Percentiles rank a stretch among this genome's conserved stretches.
phyloP scores from a whole-genome alignment of 1,140 invertebrate species.

The silkworm (Bombyx mori) region ASM3026992v2 NC_085129.1:14707001-14707500 shows the following conservation, averaged over 20 bases:
- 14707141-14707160: slow-evolving; percentile 43
- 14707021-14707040: too few relatives aligned
- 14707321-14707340: slow-evolving; percentile 44
- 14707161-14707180: slow-evolving; percentile 41
- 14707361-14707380: slow-evolving; percentile 51
- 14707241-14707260: slow-evolving; percentile 50
- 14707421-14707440: slow-evolving; percentile 43
- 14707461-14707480: too few relatives aligned
- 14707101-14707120: too few relatives aligned
- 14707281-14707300: slow-evolving; percentile 56
- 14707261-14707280: slow-evolving; percentile 59
- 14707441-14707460: neutral
- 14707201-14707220: slow-evolving; percentile 47
- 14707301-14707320: slow-evolving; percentile 36
- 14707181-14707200: slow-evolving; percentile 55
- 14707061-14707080: too few relatives aligned
- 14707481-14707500: too few relatives aligned
- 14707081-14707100: too few relatives aligned
- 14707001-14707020: too few relatives aligned
- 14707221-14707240: slow-evolving; percentile 48
- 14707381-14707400: slow-evolving; percentile 45
- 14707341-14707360: slow-evolving; percentile 54
- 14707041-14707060: too few relatives aligned
- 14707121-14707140: too few relatives aligned
- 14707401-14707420: slow-evolving; percentile 47